Evolutionary conservation across 2,888 invertebrate species (phyloP).

Genomic region (Lucinisca nassula): DNA sequence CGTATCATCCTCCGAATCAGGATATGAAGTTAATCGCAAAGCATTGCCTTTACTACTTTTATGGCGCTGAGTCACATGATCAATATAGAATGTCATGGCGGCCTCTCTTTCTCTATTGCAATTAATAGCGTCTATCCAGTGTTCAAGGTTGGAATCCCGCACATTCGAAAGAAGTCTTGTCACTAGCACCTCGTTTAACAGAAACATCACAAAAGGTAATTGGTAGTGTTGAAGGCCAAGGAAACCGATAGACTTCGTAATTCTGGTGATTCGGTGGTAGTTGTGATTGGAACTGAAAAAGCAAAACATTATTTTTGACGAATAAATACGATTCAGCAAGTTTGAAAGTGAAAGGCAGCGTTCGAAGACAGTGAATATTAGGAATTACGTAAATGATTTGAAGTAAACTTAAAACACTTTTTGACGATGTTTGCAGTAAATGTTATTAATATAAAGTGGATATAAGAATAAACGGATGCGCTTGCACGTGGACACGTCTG

Average conservation of each 20-base stretch:
- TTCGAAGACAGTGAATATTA: no score
- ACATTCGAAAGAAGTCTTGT: constrained; percentile 23
- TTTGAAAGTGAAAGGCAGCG: no score
- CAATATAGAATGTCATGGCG: background rate
- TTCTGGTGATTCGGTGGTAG: constrained; percentile 42
- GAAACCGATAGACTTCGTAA: constrained; percentile 43
- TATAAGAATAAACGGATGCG: no score
- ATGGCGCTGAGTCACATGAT: background rate
- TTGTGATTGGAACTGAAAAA: constrained; percentile 49
- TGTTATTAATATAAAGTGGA: no score
- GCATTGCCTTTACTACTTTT: background rate
- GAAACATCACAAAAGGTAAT: constrained; percentile 44
- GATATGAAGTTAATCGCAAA: background rate
- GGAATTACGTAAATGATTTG: no score
- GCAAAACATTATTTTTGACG: no score
- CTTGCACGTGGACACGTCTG: no score
- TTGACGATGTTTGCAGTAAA: no score
- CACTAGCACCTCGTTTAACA: constrained; percentile 41
- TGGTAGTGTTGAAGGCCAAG: constrained; percentile 51
- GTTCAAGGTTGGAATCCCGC: constrained; percentile 13
- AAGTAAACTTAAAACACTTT: no score
- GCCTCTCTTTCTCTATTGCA: background rate
- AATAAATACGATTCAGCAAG: no score
- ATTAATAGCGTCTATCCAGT: constrained; percentile 39
- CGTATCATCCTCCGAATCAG: background rate